These are phyloP conservation scores for Acanthisitta chloris DNA, from an alignment of 2,113 vertebrate species.

Conservation along the genomic window DNA sequence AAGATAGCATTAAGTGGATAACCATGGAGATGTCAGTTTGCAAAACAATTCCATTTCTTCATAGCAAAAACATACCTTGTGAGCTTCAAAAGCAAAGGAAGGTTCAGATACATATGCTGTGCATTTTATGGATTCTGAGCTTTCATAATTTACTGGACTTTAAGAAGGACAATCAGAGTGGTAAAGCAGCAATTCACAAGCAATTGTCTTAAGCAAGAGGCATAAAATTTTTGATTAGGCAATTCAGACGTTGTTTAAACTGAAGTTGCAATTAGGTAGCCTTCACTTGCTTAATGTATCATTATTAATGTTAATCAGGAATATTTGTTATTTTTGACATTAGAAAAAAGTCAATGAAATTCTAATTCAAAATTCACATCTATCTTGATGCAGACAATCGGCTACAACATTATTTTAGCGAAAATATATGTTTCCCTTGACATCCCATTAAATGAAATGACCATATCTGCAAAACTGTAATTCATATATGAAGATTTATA, in stretches of 20 bases:
- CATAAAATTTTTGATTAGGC: slow-evolving; percentile 19
- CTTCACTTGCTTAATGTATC: slow-evolving; percentile 25
- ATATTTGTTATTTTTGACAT: slow-evolving; percentile 8
- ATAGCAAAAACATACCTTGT: neutral
- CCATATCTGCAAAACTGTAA: neutral
- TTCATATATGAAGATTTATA: neutral
- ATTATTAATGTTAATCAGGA: slow-evolving; percentile 24
- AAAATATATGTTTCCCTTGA: neutral
- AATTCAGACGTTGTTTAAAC: slow-evolving; percentile 52
- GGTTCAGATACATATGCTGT: neutral
- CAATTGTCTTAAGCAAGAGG: neutral
- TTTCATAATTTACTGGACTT: neutral
- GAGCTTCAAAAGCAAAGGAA: neutral
- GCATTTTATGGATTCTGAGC: neutral
- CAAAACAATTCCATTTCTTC: neutral
- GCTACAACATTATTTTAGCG: neutral
- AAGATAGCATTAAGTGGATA: neutral
- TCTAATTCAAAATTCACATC: neutral
- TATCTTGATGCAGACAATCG: neutral
- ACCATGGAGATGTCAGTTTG: neutral
- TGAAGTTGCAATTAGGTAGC: neutral
- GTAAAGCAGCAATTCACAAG: neutral
- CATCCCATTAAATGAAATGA: neutral
- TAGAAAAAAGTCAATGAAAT: neutral
- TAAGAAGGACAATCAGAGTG: neutral